Conservation (phyloP, 2,888 invertebrate species). For the Morpho achilles region DNA sequence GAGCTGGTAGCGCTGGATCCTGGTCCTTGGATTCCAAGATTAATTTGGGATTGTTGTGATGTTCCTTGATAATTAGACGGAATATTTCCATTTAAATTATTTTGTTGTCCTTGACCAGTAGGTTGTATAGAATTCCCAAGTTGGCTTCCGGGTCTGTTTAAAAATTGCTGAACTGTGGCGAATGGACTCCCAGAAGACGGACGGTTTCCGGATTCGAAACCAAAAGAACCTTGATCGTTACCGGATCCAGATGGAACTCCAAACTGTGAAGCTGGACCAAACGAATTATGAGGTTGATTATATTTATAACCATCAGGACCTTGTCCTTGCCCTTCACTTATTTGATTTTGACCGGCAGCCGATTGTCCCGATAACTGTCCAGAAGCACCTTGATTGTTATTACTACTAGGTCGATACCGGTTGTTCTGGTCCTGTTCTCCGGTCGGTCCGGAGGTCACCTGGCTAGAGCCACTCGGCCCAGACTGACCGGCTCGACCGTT, state of each 20-base stretch:
- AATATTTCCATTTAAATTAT: slow-evolving; percentile 10
- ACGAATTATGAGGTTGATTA: slow-evolving; percentile 18
- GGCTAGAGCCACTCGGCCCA: background rate
- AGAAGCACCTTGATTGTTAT: background rate
- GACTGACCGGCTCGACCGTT: background rate
- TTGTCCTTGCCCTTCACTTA: slow-evolving; percentile 7
- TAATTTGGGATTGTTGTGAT: slow-evolving; percentile 6
- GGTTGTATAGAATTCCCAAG: background rate
- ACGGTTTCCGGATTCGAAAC: slow-evolving; percentile 4
- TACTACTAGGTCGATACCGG: slow-evolving; percentile 5
- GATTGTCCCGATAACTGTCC: slow-evolving; percentile 4
- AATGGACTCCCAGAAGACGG: slow-evolving; percentile 10
- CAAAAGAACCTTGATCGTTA: slow-evolving; percentile 7
- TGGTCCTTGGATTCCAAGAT: background rate
- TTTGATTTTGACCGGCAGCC: background rate
- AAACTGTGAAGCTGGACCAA: slow-evolving; percentile 2
- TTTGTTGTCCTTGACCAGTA: slow-evolving; percentile 9
- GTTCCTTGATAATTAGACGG: slow-evolving; percentile 8
- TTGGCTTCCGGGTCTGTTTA: background rate
- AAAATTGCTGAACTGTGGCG: slow-evolving; percentile 5
- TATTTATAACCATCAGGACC: slow-evolving; percentile 22
- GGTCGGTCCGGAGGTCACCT: slow-evolving; percentile 6
- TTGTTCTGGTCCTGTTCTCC: background rate
- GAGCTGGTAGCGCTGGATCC: slow-evolving; percentile 6
- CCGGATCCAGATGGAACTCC: slow-evolving; percentile 5